Evolutionary conservation across 2,113 vertebrate species (phyloP), one percentile per base, ranked within the genome.

Genomic region (Neodontobutis hainanensis): DNA sequence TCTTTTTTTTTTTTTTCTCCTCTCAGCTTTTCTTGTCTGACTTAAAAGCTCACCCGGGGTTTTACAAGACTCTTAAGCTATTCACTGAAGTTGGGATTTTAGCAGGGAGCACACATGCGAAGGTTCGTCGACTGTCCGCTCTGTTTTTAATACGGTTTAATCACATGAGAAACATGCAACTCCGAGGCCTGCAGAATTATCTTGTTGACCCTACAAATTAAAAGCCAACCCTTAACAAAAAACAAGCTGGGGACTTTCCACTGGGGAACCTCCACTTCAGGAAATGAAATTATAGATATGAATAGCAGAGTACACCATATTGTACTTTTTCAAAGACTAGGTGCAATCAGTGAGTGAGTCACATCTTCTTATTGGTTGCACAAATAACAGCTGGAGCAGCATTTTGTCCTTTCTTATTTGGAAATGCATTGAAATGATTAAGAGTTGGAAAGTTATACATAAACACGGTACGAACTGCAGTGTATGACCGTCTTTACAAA

Each of bases 171-270:
- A 44, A 36, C 59, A 68, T 65, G 61, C 12, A 50, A 52, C 19
- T 71, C 63, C 0, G 40, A 58, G 40, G 27, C 16, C 42, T 5
- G 6, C 8, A 42, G 56, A 40, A 27, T 61, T 48, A 53, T 57
- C 12, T 45, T 62, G 47, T 68, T 71, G 65, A 70, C 19, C 62
- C 46, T 47, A 34, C 11, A 68, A 19, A 72, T 44, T 40, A 38
- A 40, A 61, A 42, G n/a, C 44, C 49, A 64, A 63, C 11, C n/a
- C 66, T 70, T 70, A 68, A 75, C 51, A 70, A 68, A 75, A 11
- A 52, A 44, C 47, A 49, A 38, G 60, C 12, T 11, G 15, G 57
- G 53, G 56, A 48, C 11, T 64, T 66, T 65, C 68, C 65, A 46
- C 43, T n/a, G 46, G 61, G 56, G 35, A 66, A 32, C 8, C 7